Evolutionary conservation across 2,113 vertebrate species (phyloP).

Genomic region (Carassius auratus): DNA sequence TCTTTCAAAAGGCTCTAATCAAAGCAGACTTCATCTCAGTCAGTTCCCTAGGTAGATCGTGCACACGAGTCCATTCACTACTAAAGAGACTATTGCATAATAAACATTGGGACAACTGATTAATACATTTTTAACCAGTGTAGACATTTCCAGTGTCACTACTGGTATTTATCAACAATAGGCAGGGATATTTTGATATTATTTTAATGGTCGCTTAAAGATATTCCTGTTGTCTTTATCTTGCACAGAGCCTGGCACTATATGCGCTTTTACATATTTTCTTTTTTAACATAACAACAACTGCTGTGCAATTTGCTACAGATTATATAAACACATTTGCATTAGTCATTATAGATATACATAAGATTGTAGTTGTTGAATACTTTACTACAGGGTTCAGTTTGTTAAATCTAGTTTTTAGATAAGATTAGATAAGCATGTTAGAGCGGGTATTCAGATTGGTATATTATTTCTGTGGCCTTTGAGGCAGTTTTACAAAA

Average conservation of each 20-base stretch:
- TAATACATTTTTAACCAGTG: no score
- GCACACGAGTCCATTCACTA: no score
- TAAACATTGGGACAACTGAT: no score
- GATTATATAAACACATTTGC: constrained; percentile 3
- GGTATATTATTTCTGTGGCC: not conserved
- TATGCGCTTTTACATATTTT: not conserved
- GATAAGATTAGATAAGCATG: not conserved
- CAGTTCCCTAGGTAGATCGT: no score
- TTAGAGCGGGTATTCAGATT: not conserved
- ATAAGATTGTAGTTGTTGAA: not conserved
- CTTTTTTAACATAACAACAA: constrained; percentile 6
- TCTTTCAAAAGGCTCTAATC: no score
- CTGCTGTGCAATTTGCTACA: not conserved
- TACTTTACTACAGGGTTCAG: not conserved
- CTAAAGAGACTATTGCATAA: no score
- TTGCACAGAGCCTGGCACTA: not conserved
- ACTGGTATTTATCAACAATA: no score
- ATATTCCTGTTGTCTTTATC: not conserved
- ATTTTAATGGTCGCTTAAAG: not conserved
- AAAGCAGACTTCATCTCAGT: no score
- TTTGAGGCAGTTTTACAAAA: not conserved
- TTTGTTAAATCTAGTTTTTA: not conserved
- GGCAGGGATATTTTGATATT: no score
- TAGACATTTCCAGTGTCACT: no score
- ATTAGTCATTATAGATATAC: not conserved